Evolutionary conservation across 2,113 vertebrate genomes (phyloP).

Genomic region (Erinaceus europaeus): DNA sequence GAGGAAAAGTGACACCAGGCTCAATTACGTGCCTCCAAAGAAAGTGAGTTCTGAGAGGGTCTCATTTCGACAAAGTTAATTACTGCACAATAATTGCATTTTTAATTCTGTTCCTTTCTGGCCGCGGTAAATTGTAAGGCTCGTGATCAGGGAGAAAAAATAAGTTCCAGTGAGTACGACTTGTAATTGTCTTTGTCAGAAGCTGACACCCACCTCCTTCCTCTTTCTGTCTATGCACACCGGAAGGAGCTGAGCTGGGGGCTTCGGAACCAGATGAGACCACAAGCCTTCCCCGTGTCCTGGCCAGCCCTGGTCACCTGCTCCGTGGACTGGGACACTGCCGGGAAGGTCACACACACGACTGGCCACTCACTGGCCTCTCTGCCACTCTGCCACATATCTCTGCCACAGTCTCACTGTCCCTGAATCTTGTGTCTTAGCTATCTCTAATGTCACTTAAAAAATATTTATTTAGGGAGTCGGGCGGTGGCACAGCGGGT

Average conservation of each 20-base stretch:
- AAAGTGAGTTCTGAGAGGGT: conserved; percentile 62
- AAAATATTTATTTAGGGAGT: no score
- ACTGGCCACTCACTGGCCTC: no score
- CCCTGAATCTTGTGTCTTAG: background rate
- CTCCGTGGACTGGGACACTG: no score
- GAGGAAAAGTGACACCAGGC: background rate
- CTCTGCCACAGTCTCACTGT: background rate
- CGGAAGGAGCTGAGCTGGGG: no score
- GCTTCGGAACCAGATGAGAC: background rate
- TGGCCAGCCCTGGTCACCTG: background rate
- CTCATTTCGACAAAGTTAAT: conserved; percentile 76
- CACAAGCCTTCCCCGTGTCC: fast-evolving
- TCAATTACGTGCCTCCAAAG: conserved; percentile 22
- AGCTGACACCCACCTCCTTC: background rate
- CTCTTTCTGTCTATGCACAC: no score
- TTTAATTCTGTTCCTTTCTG: conserved; percentile 70
- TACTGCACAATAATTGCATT: conserved; percentile 65
- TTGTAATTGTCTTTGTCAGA: conserved; percentile 64
- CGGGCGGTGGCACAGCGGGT: no score
- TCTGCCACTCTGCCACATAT: no score
- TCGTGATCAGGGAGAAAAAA: conserved; percentile 21
- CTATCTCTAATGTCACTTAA: background rate
- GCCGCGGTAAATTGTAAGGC: conserved; percentile 66
- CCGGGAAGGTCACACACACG: no score
- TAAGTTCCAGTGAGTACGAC: conserved; percentile 63